These are phyloP conservation scores for Sphaeramia orbicularis DNA, from an alignment of 2,797 vertebrate genomes.

Conservation along the genomic window DNA sequence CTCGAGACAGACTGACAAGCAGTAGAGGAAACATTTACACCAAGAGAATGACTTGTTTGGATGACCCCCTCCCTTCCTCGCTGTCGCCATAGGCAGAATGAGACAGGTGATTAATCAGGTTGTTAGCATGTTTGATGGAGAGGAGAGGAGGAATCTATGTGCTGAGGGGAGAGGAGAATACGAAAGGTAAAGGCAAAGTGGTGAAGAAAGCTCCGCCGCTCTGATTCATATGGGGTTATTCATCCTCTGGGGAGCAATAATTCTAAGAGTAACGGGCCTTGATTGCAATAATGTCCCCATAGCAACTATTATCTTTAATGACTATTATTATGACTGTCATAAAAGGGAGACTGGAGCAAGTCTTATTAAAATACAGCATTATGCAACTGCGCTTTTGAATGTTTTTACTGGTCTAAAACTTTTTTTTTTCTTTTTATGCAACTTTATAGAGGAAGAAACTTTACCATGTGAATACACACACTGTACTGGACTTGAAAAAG, in stretches of 20 bases:
- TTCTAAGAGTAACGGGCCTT: slow-evolving; percentile 73
- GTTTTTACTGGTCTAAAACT: slow-evolving; percentile 25
- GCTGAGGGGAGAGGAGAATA: slow-evolving; percentile 38
- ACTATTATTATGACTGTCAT: slow-evolving; percentile 76
- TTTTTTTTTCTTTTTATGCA: background rate
- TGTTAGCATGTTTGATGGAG: slow-evolving; percentile 79
- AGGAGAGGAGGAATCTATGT: slow-evolving; percentile 46
- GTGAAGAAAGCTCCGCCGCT: slow-evolving; percentile 42
- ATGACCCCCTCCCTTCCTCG: slow-evolving; percentile 61
- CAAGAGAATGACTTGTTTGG: slow-evolving; percentile 72
- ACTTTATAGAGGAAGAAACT: background rate
- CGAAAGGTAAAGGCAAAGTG: slow-evolving; percentile 58
- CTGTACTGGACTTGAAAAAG: too few species aligned
- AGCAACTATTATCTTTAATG: slow-evolving; percentile 81
- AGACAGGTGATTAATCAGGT: slow-evolving; percentile 78
- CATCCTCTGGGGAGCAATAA: slow-evolving; percentile 69
- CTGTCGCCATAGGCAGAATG: slow-evolving; percentile 61
- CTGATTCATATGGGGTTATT: slow-evolving; percentile 70
- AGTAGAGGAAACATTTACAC: slow-evolving; percentile 78
- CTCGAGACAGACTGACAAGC: slow-evolving; percentile 71
- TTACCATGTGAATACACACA: background rate
- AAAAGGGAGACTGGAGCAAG: slow-evolving; percentile 67
- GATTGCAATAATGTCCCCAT: slow-evolving; percentile 80
- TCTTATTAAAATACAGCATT: slow-evolving; percentile 67
- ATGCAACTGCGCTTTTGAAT: slow-evolving; percentile 26